phyloP scores from a whole-genome alignment of 2,888 invertebrate species.

The Labia minor region DNA sequence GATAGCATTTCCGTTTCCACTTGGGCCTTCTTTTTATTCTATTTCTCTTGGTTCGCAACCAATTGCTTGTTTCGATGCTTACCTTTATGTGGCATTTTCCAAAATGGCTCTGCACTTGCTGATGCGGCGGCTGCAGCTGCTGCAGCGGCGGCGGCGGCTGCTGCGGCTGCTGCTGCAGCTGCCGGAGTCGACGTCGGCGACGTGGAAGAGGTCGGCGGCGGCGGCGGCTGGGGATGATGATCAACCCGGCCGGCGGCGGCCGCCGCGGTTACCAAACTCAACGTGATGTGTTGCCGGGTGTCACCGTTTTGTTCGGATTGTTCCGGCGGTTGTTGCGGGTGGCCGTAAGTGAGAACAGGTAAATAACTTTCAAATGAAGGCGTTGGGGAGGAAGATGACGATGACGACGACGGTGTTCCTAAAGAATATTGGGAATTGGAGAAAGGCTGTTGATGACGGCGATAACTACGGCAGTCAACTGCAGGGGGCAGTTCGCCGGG shows the following conservation, averaged over 20 bases:
- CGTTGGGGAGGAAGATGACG: background rate
- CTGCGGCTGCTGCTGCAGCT: background rate
- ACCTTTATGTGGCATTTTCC: conserved; percentile 2
- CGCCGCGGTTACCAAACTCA: background rate
- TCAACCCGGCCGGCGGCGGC: background rate
- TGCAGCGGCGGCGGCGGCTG: background rate
- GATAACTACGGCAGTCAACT: background rate
- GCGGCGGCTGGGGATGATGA: background rate
- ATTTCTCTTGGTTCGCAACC: too few relatives aligned
- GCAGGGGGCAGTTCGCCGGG: conserved; percentile 7
- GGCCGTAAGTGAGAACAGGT: background rate
- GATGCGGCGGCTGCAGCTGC: background rate
- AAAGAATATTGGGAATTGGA: background rate
- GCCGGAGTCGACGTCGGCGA: background rate
- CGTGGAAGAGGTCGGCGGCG: background rate
- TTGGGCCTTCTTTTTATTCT: too few relatives aligned
- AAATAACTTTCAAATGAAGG: background rate
- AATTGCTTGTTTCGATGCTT: background rate
- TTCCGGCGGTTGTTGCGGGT: background rate
- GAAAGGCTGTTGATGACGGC: background rate
- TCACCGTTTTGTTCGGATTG: background rate
- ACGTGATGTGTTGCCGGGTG: background rate
- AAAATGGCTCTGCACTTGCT: background rate
- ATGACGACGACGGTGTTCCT: background rate
- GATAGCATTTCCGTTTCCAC: too few relatives aligned